A percentile compares a stretch with the other conserved stretches of the same genome.
Conservation (phyloP, 2,113 vertebrate species). For the Gracilinanus agilis region DNA sequence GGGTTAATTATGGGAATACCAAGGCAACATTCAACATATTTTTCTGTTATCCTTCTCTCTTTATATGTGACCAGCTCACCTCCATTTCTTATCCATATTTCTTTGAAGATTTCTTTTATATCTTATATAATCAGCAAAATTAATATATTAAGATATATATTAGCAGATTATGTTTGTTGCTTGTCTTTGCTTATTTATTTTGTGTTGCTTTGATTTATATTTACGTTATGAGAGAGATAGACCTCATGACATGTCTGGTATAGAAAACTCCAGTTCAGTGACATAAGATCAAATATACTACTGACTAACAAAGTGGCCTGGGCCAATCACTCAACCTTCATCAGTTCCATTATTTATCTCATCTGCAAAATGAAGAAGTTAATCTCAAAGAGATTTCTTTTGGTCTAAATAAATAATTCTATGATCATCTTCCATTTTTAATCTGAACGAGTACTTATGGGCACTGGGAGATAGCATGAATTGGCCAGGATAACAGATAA, state of each 20-base stretch:
- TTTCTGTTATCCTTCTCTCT: not conserved
- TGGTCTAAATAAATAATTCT: not conserved
- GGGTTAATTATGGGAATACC: not conserved
- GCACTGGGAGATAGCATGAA: not conserved
- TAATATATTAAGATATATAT: not conserved
- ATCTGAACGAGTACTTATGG: not conserved
- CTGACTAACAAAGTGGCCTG: too few relatives aligned
- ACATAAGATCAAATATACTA: not conserved
- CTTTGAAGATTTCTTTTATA: not conserved
- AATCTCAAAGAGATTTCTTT: not conserved
- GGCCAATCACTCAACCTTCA: not conserved
- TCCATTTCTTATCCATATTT: not conserved
- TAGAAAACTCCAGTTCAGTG: not conserved
- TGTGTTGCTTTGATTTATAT: not conserved
- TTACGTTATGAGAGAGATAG: not conserved
- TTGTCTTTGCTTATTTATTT: not conserved
- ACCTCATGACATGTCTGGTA: accelerated
- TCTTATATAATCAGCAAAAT: not conserved
- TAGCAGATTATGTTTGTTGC: accelerated
- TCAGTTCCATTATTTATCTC: not conserved
- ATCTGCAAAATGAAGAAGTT: not conserved
- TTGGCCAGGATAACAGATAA: not conserved
- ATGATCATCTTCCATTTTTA: not conserved
- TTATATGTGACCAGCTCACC: not conserved
- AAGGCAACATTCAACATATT: not conserved